Conservation (phyloP, 2,113 vertebrate species). For the Boleophthalmus pectinirostris region DNA sequence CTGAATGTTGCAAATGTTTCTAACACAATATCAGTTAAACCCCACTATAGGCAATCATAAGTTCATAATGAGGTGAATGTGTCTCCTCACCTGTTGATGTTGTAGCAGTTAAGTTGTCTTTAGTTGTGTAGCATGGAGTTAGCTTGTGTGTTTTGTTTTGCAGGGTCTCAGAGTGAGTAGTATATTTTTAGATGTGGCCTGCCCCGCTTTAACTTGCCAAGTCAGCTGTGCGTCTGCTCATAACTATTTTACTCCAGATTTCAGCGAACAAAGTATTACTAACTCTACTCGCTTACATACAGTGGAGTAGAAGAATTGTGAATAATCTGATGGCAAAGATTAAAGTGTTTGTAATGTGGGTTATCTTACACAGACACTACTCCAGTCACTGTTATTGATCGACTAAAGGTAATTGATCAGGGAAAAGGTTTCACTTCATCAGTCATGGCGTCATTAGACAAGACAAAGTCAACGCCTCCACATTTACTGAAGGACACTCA, state of each 20-base stretch:
- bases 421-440: constrained; percentile 24
- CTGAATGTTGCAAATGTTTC: neutral
- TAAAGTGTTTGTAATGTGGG: neutral
- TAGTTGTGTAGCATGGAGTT: neutral
- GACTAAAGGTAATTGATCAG: constrained; percentile 36
- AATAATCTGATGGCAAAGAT: neutral
- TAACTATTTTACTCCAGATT: constrained; percentile 25
- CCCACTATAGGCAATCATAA: neutral
- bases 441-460: constrained; percentile 6
- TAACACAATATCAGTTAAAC: neutral
- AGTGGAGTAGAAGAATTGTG: neutral
- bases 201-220: constrained; percentile 41
- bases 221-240: constrained; percentile 36
- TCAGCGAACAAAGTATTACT: constrained; percentile 9
- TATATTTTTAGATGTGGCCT: constrained; percentile 71
- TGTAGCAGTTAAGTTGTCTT: neutral
- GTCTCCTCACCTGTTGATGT: constrained; percentile 44
- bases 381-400: constrained; percentile 35
- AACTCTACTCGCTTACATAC: neutral
- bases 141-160: constrained; percentile 52
- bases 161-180: constrained; percentile 13
- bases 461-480: neutral
- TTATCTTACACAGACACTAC: neutral
- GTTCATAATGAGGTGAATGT: neutral
- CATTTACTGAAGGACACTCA: constrained; percentile 9